phyloP scores from a whole-genome alignment of 2,888 invertebrate genomes.

The Odontomyia ornata region DNA sequence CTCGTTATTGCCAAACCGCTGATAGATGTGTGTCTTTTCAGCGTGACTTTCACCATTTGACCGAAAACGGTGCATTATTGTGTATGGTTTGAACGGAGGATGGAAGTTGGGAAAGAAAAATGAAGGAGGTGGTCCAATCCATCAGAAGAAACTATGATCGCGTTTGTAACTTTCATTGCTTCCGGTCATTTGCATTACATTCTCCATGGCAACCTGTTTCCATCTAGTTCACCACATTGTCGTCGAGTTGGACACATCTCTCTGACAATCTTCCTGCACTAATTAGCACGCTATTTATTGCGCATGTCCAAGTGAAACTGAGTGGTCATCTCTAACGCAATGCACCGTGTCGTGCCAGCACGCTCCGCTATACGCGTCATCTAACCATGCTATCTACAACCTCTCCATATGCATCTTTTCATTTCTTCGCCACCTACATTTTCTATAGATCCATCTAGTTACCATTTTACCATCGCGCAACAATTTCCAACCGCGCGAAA shows the following conservation, averaged over 20 bases:
- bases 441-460: neutral
- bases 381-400: neutral
- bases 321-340: constrained; percentile 12
- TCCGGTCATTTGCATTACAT: neutral
- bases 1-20: neutral
- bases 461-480: constrained; percentile 9
- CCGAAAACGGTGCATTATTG: neutral
- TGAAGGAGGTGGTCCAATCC: too few species aligned
- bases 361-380: constrained; percentile 21
- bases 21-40: neutral
- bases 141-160: too few species aligned
- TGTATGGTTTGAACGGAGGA: too few species aligned
- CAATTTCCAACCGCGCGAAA: constrained; percentile 4
- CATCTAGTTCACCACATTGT: neutral
- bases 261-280: constrained; percentile 33
- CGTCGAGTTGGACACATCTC: constrained; percentile 42
- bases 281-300: constrained; percentile 42
- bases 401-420: neutral
- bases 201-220: neutral
- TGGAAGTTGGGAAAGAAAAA: neutral
- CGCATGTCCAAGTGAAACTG: constrained; percentile 41
- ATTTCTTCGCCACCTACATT: constrained; percentile 18
- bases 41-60: neutral
- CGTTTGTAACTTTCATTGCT: neutral
- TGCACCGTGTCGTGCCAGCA: constrained; percentile 27